These are phyloP conservation scores for Hypomesus transpacificus DNA, from an alignment of 2,113 vertebrate species.

Conservation along the genomic window DNA sequence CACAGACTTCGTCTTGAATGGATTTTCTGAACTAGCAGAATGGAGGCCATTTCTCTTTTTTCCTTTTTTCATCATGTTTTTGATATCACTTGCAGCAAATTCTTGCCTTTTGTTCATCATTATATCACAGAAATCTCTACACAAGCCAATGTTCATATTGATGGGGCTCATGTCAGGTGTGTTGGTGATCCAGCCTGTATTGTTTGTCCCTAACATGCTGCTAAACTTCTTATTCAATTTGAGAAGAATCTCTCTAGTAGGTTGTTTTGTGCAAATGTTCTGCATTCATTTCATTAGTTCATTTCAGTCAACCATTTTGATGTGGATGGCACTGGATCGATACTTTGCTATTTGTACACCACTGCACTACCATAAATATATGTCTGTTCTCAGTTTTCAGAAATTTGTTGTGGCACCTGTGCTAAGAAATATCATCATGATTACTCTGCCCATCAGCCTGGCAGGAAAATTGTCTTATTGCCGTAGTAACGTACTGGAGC, in stretches of 20 bases:
- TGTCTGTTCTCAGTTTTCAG: background rate
- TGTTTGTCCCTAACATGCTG: background rate
- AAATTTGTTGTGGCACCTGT: background rate
- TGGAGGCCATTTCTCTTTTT: background rate
- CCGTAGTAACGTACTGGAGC: background rate
- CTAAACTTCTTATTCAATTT: background rate
- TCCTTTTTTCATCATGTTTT: background rate
- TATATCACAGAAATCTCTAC: background rate
- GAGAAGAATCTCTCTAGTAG: background rate
- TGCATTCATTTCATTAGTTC: background rate
- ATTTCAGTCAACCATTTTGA: background rate
- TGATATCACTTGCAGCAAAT: background rate
- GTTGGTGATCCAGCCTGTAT: background rate
- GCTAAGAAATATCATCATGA: background rate
- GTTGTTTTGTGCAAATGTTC: background rate
- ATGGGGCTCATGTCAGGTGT: background rate
- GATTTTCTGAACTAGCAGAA: background rate
- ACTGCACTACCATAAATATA: background rate
- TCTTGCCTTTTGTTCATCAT: background rate
- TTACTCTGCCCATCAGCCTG: background rate
- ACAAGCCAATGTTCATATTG: background rate
- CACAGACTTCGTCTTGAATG: background rate
- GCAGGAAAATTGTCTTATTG: background rate
- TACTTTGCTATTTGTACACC: background rate
- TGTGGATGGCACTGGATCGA: background rate